phyloP scores from a whole-genome alignment of 1,140 invertebrate genomes.

The Zaprionus ghesquierei region DNA sequence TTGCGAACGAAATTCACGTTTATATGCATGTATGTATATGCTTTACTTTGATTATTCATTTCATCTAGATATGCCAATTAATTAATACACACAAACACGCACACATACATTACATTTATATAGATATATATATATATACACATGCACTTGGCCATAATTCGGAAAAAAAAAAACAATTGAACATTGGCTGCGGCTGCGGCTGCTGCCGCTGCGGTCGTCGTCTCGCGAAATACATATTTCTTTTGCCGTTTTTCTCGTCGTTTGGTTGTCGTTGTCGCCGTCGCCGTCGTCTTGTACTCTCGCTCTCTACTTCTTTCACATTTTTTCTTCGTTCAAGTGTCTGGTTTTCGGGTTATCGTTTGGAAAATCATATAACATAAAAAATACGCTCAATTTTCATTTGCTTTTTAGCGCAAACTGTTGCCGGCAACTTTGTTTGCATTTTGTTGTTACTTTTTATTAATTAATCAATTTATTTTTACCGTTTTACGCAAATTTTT shows the following conservation, averaged over 20 bases:
- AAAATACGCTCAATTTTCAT: conserved; percentile 59
- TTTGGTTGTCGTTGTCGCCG: conserved; percentile 59
- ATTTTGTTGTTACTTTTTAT: conserved; percentile 53
- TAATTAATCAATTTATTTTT: conserved; percentile 71
- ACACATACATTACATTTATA: conserved; percentile 24
- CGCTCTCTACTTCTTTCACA: conserved; percentile 78
- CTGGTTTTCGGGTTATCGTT: conserved; percentile 49
- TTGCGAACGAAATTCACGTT: conserved; percentile 28
- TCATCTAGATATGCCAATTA: conserved; percentile 55
- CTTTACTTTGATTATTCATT: conserved; percentile 40
- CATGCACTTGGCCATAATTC: conserved; percentile 58
- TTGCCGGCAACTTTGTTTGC: conserved; percentile 54
- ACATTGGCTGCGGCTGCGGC: conserved; percentile 65
- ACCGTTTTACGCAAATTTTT: conserved; percentile 78
- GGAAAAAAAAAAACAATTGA: conserved; percentile 75
- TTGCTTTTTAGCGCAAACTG: conserved; percentile 43
- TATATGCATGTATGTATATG: conserved; percentile 20
- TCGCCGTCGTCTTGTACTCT: conserved; percentile 53
- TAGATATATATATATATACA: conserved; percentile 39
- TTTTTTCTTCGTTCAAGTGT: conserved; percentile 78
- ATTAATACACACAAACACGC: conserved; percentile 50
- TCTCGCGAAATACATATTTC: conserved; percentile 82
- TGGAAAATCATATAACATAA: conserved; percentile 68
- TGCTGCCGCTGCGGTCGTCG: conserved; percentile 51
- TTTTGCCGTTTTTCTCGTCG: conserved; percentile 74